Conservation (phyloP, 1,140 invertebrate genomes). For the Pomacea maculata region DNA sequence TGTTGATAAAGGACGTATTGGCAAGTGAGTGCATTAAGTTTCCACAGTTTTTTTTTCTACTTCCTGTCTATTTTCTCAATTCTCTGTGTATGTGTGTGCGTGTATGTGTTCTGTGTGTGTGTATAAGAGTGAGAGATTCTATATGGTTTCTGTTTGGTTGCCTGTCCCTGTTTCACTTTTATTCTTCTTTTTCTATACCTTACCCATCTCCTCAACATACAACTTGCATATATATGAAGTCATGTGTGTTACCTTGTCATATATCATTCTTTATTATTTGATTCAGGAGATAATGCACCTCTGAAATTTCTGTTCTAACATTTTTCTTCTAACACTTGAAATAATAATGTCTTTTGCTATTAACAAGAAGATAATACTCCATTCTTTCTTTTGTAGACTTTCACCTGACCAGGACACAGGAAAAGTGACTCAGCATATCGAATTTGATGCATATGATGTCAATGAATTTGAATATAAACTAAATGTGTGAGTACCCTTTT, state of each 20-base stretch:
- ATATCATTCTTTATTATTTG: no score
- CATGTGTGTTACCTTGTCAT: no score
- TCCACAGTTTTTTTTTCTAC: background rate
- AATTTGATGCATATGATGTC: slow-evolving; percentile 64
- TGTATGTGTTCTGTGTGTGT: slow-evolving; percentile 5
- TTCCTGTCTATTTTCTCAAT: background rate
- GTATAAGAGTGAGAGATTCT: background rate
- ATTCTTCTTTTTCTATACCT: no score
- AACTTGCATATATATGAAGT: no score
- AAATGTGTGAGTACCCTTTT: slow-evolving; percentile 55
- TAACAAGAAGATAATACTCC: background rate
- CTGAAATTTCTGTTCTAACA: no score
- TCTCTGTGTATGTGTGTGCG: slow-evolving; percentile 6
- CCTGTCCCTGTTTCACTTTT: background rate
- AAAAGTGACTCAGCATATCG: slow-evolving; percentile 60
- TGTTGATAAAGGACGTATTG: slow-evolving; percentile 62
- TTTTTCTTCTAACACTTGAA: background rate
- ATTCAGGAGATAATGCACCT: no score
- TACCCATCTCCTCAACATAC: no score
- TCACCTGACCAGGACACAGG: slow-evolving; percentile 57
- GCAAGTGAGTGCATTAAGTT: slow-evolving; percentile 41
- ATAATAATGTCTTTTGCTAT: background rate
- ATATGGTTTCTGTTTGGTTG: background rate
- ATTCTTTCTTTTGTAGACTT: slow-evolving; percentile 37
- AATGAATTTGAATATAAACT: slow-evolving; percentile 66